Evolutionary conservation across 2,113 vertebrate species (phyloP).

Genomic region (Dasypus novemcinctus): DNA sequence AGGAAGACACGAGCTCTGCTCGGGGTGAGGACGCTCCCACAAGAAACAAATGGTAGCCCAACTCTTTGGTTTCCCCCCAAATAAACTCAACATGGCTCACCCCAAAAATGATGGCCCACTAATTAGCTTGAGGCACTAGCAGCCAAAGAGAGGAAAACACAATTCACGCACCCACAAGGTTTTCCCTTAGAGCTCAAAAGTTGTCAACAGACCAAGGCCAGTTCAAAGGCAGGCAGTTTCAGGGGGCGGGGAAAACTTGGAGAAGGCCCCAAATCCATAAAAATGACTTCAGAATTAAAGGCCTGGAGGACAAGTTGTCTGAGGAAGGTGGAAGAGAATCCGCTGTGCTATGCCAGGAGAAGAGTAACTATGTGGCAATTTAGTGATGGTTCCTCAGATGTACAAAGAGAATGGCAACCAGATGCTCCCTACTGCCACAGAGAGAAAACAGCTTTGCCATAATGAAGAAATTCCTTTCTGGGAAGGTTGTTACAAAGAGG

Average conservation of each 20-base stretch:
- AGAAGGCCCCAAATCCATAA: not conserved
- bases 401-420: not conserved
- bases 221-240: not conserved
- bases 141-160: not conserved
- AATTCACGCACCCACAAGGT: not conserved
- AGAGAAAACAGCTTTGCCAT: not conserved
- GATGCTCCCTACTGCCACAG: not conserved
- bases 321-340: not conserved
- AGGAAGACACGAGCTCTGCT: not conserved
- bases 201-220: not conserved
- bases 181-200: not conserved
- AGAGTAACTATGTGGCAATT: not conserved
- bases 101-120: accelerated
- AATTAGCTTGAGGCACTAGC: not conserved
- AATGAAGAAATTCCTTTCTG: not conserved
- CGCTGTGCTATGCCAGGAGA: not conserved
- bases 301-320: not conserved
- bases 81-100: not conserved
- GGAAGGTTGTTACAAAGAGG: not conserved
- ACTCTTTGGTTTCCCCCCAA: not conserved
- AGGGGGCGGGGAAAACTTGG: not conserved
- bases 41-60: not conserved
- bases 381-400: not conserved
- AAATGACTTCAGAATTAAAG: not conserved
- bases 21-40: not conserved